Evolutionary conservation across 2,113 vertebrate genomes (phyloP), one percentile per base, ranked within the genome.

Genomic region (Arizona elegans): DNA sequence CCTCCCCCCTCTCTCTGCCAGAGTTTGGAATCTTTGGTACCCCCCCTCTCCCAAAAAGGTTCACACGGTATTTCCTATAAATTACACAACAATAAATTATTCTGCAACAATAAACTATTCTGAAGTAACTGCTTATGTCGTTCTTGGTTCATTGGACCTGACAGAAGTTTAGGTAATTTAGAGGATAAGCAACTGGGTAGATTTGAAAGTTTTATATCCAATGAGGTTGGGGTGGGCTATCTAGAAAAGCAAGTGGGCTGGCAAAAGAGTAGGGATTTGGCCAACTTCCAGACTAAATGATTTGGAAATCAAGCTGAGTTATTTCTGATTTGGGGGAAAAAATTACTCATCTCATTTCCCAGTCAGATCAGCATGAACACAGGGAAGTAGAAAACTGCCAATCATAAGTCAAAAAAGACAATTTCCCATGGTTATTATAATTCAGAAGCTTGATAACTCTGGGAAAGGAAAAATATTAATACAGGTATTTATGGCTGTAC

Each of bases 401-500:
- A 56, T 85, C 90, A 12, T 38, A 85, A 43, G 33, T 26, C 21
- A 65, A 55, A 92, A 29, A 43, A 55, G 2, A n/a, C 11, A 33
- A 21, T 70, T 24, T 75, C 62, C 87, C 87, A 47, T 70, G 91
- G 91, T 70, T 53, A 88, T 92, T 89, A 81, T 47, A 88, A 75
- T 75, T 26, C n/a, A 81, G 59, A 75, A 92, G 33, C 53, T 56
- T 81, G 62, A 56, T 89, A 92, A 89, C 24, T n/a, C 58, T 47
- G 38, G 24, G 87, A 89, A 81, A 56, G 62, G 21, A 86, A 70
- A 75, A 19, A 89, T 55, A 89, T 89, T 92, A 92, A 81, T 38
- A 43, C 50, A 88, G 15, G 52, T 92, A 38, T 89, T 92, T 89
- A 92, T 88, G 87, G 55, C 33, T 92, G 33, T 89, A 81, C 50